Base-by-base conservation (phyloP, 2,113 vertebrate genomes). In the Gorsachius goisagi region DNA sequence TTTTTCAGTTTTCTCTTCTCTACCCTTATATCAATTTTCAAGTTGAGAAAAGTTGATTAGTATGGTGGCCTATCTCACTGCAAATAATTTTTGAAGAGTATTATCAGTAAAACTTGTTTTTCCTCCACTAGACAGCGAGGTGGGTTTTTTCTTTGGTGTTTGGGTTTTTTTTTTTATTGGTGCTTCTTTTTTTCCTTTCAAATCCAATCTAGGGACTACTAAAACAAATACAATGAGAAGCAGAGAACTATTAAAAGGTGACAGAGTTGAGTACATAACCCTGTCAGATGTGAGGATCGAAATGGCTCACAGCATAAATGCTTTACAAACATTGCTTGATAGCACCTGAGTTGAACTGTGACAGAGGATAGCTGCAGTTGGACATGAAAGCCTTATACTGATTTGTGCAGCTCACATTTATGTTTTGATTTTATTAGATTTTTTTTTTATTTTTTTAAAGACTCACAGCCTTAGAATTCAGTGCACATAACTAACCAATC, bases 161-260 rank as follows among this genome's bases (percentile, higher is more conserved):
- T 64, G 32, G 59, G 12, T 15, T 44, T 44, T 0, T 0, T 23
- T 79, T 47, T 64, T 83, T 39, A 64, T 35, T 60, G 32, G 18
- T 44, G 11, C 13, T 84, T 85, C 58, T 53, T 44, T 67, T 76
- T 59, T 87, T 62, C 37, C 33, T 45, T 85, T 60, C 76, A 72
- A 94, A 92, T 92, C 66, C 77, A 86, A 62, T 94, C 76, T 92
- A 59, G 37, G 47, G 35, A 95, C 82, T 92, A 88, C 62, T 94
- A 97, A 94, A 97, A 90, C 84, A 97, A 97, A 96, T 50, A 96
- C 20, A 95, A 83, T 58, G 50, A 93, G 67, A 92, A 95, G 90
- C 33, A 90, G 41, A 95, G 86, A 93, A 96, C 90, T 96, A 97
- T 95, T 97, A 96, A 95, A 97, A 97, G 92, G 93, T 95, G 94